These are phyloP conservation scores for Amblyraja radiata DNA, from an alignment of 2,797 vertebrate genomes.

Conservation along the genomic window DNA sequence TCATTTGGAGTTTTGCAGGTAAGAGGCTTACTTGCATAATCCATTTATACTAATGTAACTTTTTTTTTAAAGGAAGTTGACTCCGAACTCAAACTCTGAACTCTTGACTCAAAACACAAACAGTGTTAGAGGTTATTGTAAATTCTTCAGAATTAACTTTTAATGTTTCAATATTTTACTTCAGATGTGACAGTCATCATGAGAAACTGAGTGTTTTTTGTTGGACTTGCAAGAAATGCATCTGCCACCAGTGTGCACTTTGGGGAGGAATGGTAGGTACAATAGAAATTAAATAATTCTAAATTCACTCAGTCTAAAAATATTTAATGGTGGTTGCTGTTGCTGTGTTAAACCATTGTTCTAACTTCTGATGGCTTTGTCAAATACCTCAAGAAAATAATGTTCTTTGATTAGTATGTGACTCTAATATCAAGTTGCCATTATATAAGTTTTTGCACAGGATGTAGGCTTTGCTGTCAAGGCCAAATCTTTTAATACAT, in stretches of 20 bases:
- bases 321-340: not conserved
- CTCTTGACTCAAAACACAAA: too few species aligned
- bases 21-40: not conserved
- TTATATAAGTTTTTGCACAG: not conserved
- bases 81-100: not conserved
- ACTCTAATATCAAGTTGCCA: not conserved
- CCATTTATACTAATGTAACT: not conserved
- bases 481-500: too few species aligned
- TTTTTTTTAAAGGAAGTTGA: not conserved
- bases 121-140: not conserved
- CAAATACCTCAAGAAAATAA: not conserved
- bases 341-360: not conserved
- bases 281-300: not conserved
- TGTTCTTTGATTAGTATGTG: not conserved
- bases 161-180: conserved; percentile 32
- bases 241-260: conserved; percentile 97
- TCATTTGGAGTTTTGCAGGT: not conserved
- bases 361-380: not conserved
- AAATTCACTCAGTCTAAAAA: not conserved
- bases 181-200: conserved; percentile 93
- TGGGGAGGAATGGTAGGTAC: conserved; percentile 94
- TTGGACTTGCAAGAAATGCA: conserved; percentile 99
- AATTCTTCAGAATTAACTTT: not conserved
- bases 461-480: too few species aligned
- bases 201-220: conserved; percentile 98